Base-by-base conservation (phyloP, 2,113 vertebrate genomes). In the Athene cunicularia region DNA sequence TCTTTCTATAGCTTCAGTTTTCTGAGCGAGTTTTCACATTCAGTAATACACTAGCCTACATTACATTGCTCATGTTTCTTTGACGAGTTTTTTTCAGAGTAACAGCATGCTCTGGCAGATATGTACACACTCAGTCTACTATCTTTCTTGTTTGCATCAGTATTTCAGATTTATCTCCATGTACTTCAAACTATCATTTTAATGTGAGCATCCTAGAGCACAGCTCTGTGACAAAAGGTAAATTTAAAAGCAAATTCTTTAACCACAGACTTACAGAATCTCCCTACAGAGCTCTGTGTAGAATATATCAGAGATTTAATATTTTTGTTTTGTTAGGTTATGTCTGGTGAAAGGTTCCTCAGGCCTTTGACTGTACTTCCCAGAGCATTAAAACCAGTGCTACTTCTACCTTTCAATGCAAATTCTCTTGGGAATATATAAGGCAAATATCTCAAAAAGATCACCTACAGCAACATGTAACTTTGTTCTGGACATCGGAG, bases 241-340 rank as follows among this genome's bases (percentile, higher is more conserved):
- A 73, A 76, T 76, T 80, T 88, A 43, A 82, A 88, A 90, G 18
- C 13, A 72, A 76, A 53, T 90, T 86, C n/a, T 74, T 5, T 59
- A 80, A 50, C 23, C 33, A 14, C 3, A 49, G 39, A 39, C 3
- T 83, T 41, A 70, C 7, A 84, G 26, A 86, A 73, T 70, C 17
- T 86, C 33, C 15, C 18, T 73, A 32, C 4, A 70, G 23, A 72
- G 3, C 3, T 68, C 39, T 62, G 32, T 30, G 14, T 41, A 83
- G 33, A 68, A 47, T n/a, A 45, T 21, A 60, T 33, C 9, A 76
- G 41, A 62, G 7, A 30, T 33, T 72, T 76, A 35, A 15, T 24
- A 1, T 11, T 24, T 14, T 58, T 0, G 3, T 50, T 64, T 58
- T 0, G 2, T 59, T 59, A 64, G 27, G 16, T 62, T 82, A 32